phyloP scores from a whole-genome alignment of 2,113 vertebrate genomes.

The Tetrax tetrax region DNA sequence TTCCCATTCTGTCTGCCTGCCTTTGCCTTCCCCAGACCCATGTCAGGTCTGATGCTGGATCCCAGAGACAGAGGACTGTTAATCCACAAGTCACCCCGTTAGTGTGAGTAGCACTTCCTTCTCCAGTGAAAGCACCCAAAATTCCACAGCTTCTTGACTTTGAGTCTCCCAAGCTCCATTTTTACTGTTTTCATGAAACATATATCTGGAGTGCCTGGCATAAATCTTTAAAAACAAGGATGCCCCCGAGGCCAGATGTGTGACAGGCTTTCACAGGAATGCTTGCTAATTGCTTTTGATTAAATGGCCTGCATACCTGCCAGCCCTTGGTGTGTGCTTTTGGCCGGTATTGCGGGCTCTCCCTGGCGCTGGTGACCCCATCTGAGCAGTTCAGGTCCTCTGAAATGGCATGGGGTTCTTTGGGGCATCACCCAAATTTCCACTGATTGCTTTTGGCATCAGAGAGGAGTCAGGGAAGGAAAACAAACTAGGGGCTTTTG shows the following conservation, averaged over 20 bases:
- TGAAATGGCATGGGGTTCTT: neutral
- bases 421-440: neutral
- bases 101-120: neutral
- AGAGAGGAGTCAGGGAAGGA: neutral
- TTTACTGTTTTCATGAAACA: neutral
- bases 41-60: neutral
- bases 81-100: neutral
- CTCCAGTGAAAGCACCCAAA: neutral
- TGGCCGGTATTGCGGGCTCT: fast-evolving
- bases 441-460: neutral
- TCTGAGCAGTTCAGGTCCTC: neutral
- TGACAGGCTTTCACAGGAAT: neutral
- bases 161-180: neutral
- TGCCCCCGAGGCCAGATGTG: neutral
- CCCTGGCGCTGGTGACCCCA: fast-evolving
- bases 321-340: neutral
- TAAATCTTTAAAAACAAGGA: neutral
- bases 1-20: neutral
- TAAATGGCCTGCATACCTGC: neutral
- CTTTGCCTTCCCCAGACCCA: neutral
- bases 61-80: neutral
- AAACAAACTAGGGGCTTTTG: neutral
- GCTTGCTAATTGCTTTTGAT: neutral
- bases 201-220: neutral
- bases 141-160: neutral